Conservation (phyloP, 2,888 invertebrate species). For the Drosophila melanosoma region DNA sequence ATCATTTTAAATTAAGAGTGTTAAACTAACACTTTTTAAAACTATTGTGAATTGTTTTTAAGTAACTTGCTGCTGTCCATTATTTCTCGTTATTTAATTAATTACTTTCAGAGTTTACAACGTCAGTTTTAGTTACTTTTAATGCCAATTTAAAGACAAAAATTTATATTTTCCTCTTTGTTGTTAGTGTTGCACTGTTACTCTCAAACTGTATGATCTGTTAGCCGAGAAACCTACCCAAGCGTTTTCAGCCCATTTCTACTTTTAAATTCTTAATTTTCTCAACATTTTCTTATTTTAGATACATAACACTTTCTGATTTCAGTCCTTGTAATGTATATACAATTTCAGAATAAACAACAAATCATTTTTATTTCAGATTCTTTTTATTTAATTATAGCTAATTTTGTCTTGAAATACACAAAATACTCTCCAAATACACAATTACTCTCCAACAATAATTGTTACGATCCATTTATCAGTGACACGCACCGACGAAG, state of each 20-base stretch:
- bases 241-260: neutral
- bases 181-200: neutral
- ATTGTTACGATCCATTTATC: conserved; percentile 31
- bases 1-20: neutral
- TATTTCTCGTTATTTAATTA: neutral
- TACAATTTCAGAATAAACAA: no score
- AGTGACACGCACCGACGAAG: conserved; percentile 1
- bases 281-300: neutral
- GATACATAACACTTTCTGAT: neutral
- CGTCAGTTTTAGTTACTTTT: neutral
- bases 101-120: neutral
- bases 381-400: neutral
- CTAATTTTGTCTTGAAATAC: neutral
- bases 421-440: neutral
- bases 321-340: no score
- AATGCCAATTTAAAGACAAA: rapidly evolving
- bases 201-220: conserved; percentile 12
- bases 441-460: neutral
- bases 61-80: neutral
- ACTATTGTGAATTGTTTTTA: neutral
- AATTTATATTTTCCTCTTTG: neutral
- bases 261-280: neutral
- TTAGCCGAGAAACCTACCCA: conserved; percentile 5
- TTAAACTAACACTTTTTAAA: neutral
- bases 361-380: neutral